Percentiles rank a stretch among this genome's conserved stretches.
Evolutionary conservation across 2,888 invertebrate genomes (phyloP).

Genomic region (Archips xylosteana): DNA sequence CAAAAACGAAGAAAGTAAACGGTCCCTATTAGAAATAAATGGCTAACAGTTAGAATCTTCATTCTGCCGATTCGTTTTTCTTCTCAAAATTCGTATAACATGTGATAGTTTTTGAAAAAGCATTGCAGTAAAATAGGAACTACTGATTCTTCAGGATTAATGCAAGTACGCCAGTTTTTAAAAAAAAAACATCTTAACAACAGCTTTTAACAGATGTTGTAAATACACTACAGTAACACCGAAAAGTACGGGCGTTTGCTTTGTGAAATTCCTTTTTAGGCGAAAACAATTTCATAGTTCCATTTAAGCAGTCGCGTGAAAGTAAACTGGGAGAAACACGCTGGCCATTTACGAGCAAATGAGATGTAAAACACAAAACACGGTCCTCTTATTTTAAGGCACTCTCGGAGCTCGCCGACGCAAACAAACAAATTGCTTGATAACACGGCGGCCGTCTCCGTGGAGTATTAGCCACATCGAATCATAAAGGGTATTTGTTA

Average conservation of each 20-base stretch:
- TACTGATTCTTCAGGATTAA: no score
- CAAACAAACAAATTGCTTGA: slow-evolving; percentile 14
- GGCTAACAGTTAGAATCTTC: no score
- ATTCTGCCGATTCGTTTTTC: no score
- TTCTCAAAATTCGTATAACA: no score
- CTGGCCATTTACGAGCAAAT: slow-evolving; percentile 43
- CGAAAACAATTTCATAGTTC: slow-evolving; percentile 31
- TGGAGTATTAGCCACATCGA: background rate
- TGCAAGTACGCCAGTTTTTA: background rate
- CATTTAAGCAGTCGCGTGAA: slow-evolving; percentile 36
- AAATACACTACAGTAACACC: background rate
- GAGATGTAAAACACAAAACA: slow-evolving; percentile 49
- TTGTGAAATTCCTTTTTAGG: slow-evolving; percentile 9
- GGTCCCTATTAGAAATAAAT: no score
- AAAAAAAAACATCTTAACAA: background rate
- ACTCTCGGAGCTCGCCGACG: slow-evolving; percentile 30
- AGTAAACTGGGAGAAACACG: slow-evolving; percentile 36
- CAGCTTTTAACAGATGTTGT: background rate
- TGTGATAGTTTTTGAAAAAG: no score
- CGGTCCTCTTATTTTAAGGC: slow-evolving; percentile 41
- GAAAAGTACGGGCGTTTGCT: background rate
- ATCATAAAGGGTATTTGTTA: background rate
- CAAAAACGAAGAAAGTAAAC: no score
- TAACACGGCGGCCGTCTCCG: background rate
- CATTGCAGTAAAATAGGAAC: no score